A percentile compares a stretch with the other conserved stretches of the same genome.
Evolutionary conservation across 92 coral and sea anemone species (phyloP).

Genomic region (Porites divaricata): DNA sequence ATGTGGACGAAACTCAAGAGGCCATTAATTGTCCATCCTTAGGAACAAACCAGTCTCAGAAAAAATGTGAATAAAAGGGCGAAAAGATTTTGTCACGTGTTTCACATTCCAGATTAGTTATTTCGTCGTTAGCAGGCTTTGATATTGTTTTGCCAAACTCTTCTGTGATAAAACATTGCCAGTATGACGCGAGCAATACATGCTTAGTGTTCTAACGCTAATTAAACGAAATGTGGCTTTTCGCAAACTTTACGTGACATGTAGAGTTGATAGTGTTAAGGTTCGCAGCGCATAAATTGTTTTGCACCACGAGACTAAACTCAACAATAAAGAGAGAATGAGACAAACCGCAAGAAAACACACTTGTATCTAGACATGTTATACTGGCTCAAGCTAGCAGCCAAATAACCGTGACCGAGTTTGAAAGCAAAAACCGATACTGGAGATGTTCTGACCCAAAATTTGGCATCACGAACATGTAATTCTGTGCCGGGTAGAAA

Average conservation of each 20-base stretch:
- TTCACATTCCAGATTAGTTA: slow-evolving; percentile 16
- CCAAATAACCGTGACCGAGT: not conserved
- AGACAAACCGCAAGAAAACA: slow-evolving; percentile 20
- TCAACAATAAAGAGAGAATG: not conserved
- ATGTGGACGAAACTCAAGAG: not conserved
- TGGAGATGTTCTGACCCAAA: not conserved
- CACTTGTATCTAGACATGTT: not conserved
- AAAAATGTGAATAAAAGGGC: not conserved
- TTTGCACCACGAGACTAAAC: slow-evolving; percentile 8
- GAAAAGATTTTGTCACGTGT: not conserved
- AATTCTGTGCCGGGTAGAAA: not conserved
- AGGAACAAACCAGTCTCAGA: too few species aligned
- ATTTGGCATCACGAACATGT: too few species aligned
- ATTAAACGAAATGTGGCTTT: not conserved
- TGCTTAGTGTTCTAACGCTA: not conserved
- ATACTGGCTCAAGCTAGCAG: not conserved
- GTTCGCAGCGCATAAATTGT: slow-evolving; percentile 9
- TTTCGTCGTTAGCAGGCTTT: slow-evolving; percentile 20
- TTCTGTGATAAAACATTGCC: not conserved
- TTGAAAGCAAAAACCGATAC: too few species aligned
- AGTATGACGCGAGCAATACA: not conserved
- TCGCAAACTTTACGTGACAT: slow-evolving; percentile 29
- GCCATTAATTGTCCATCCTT: not conserved
- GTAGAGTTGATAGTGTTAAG: slow-evolving; percentile 3
- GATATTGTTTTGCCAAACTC: slow-evolving; percentile 23